These are phyloP conservation scores for Wiebesia pumilae DNA, from an alignment of 1,140 invertebrate species.

Conservation along the genomic window DNA sequence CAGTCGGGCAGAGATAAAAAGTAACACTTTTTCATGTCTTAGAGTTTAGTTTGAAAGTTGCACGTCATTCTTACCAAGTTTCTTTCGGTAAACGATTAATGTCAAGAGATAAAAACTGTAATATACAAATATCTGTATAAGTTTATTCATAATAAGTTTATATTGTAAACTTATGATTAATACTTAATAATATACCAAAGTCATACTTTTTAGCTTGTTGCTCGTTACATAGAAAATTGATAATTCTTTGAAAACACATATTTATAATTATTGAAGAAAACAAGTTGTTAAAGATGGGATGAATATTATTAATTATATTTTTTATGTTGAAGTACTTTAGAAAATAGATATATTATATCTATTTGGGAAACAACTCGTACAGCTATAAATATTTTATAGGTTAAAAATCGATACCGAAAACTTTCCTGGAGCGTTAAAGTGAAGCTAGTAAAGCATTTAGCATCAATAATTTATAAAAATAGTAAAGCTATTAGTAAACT, in stretches of 20 bases:
- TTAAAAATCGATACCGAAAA: constrained; percentile 11
- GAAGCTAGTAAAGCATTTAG: not conserved
- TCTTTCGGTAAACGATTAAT: not conserved
- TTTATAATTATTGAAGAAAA: not conserved
- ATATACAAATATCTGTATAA: not conserved
- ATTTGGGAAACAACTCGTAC: constrained; percentile 15
- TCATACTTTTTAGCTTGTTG: not conserved
- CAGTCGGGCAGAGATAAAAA: not conserved
- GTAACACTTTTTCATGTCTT: not conserved
- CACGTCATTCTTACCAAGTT: not conserved
- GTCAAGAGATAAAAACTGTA: not conserved
- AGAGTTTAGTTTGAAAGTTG: not conserved
- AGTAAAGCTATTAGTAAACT: not conserved
- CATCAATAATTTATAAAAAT: constrained; percentile 17
- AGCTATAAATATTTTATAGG: constrained; percentile 10
- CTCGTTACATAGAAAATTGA: not conserved
- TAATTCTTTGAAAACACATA: not conserved
- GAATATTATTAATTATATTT: not conserved
- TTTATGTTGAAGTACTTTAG: not conserved
- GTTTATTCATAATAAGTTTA: not conserved
- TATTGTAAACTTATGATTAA: not conserved
- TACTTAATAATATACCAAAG: not conserved
- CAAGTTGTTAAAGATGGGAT: not conserved
- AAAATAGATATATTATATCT: not conserved
- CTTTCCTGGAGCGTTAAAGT: not conserved